phyloP scores from a whole-genome alignment of 1,140 invertebrate species.

The Drosophila obscura region DNA sequence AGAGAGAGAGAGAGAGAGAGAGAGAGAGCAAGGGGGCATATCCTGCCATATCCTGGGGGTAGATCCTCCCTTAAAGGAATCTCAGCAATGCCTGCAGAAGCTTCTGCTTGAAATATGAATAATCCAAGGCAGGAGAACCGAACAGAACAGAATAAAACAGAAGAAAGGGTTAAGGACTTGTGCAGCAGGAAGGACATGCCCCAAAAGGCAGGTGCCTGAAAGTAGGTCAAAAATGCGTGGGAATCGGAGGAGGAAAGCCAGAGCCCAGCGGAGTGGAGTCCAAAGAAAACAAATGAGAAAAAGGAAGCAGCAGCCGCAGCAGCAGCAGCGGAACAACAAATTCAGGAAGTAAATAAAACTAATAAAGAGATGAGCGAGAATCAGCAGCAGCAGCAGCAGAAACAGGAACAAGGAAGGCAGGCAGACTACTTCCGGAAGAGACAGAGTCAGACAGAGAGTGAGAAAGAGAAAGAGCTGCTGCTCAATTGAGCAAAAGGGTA shows the following conservation, averaged over 20 bases:
- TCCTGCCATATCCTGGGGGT: constrained; percentile 49
- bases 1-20: constrained; percentile 3
- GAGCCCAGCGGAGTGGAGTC: background rate
- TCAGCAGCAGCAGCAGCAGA: background rate
- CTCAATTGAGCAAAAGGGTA: constrained; percentile 62
- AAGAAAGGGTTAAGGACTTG: constrained; percentile 66
- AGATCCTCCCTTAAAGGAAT: constrained; percentile 54
- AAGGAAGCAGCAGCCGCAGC: constrained; percentile 6
- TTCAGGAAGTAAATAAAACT: constrained; percentile 80
- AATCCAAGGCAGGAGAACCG: constrained; percentile 30
- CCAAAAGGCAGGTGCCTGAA: constrained; percentile 30
- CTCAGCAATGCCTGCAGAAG: constrained; percentile 49
- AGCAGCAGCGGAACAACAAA: constrained; percentile 19
- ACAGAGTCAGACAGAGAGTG: background rate
- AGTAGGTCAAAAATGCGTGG: constrained; percentile 73
- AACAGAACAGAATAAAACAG: constrained; percentile 30
- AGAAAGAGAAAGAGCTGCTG: constrained; percentile 5
- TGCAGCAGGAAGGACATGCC: constrained; percentile 31
- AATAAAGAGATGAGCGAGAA: constrained; percentile 51
- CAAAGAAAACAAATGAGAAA: constrained; percentile 7
- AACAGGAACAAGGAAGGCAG: constrained; percentile 38
- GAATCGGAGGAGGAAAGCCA: constrained; percentile 17
- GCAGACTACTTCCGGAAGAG: constrained; percentile 60
- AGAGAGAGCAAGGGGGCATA: constrained; percentile 37
- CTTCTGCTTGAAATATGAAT: constrained; percentile 48